phyloP scores from a whole-genome alignment of 2,888 invertebrate species.

The Diplazon laetatorius region DNA sequence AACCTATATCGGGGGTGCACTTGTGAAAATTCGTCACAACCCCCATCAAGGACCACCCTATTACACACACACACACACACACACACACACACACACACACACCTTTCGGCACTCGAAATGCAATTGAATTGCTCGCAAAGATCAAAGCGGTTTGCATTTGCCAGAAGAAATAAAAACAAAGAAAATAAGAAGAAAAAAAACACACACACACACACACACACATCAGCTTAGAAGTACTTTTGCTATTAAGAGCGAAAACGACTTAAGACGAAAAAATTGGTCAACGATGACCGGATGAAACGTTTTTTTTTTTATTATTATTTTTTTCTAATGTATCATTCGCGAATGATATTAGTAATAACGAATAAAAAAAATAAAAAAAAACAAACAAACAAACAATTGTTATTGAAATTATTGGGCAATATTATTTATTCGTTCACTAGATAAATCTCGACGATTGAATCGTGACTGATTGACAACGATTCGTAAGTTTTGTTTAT shows the following conservation, averaged over 20 bases:
- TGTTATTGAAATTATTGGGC: conserved; percentile 11
- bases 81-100: conserved; percentile 40
- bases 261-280: conserved; percentile 12
- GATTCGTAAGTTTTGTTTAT: no score
- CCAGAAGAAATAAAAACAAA: conserved; percentile 10
- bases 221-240: conserved; percentile 28
- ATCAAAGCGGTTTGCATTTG: not conserved
- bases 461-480: no score
- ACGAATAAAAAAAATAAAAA: conserved; percentile 51
- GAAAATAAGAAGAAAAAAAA: no score
- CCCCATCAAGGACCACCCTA: no score
- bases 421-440: not conserved
- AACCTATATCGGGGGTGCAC: no score
- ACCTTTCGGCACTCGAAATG: not conserved
- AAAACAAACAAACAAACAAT: conserved; percentile 49
- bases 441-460: no score
- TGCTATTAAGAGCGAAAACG: conserved; percentile 27
- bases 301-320: no score
- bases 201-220: conserved; percentile 42
- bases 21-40: no score
- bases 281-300: conserved; percentile 35
- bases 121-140: no score
- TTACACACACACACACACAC: conserved; percentile 1
- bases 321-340: conserved; percentile 58
- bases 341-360: conserved; percentile 42